Conservation (phyloP, 2,113 vertebrate genomes). For the Agapornis roseicollis region DNA sequence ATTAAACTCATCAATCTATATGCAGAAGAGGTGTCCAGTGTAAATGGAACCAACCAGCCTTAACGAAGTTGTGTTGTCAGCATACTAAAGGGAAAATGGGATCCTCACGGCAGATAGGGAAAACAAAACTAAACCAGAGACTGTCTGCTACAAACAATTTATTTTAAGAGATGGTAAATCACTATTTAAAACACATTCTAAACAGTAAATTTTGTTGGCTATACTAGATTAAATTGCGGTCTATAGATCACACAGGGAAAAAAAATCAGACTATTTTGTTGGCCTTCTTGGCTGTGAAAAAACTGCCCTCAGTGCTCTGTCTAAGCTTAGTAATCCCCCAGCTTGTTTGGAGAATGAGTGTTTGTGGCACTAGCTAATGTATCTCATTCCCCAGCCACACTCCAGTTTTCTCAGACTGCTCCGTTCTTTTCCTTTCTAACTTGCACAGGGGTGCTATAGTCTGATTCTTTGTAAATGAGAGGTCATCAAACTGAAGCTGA, state of each 20-base stretch:
- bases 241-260: neutral
- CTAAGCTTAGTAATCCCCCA: neutral
- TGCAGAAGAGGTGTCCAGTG: slow-evolving; percentile 88
- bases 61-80: slow-evolving; percentile 89
- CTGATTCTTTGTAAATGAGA: neutral
- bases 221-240: neutral
- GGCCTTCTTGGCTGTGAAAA: neutral
- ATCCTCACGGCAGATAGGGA: slow-evolving; percentile 7
- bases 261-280: neutral
- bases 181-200: slow-evolving; percentile 39
- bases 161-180: slow-evolving; percentile 45
- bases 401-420: neutral
- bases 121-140: slow-evolving; percentile 20
- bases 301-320: neutral
- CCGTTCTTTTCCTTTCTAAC: neutral
- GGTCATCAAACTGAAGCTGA: neutral
- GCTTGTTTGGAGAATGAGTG: neutral
- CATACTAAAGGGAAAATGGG: slow-evolving; percentile 76
- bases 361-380: neutral
- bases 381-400: neutral
- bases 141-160: neutral
- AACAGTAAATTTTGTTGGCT: slow-evolving; percentile 5
- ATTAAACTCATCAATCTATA: slow-evolving; percentile 99
- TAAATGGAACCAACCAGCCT: slow-evolving; percentile 95
- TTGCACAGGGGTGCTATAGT: neutral